phyloP scores from a whole-genome alignment of 2,797 vertebrate species.

The Sphenopsis melanotis region DNA sequence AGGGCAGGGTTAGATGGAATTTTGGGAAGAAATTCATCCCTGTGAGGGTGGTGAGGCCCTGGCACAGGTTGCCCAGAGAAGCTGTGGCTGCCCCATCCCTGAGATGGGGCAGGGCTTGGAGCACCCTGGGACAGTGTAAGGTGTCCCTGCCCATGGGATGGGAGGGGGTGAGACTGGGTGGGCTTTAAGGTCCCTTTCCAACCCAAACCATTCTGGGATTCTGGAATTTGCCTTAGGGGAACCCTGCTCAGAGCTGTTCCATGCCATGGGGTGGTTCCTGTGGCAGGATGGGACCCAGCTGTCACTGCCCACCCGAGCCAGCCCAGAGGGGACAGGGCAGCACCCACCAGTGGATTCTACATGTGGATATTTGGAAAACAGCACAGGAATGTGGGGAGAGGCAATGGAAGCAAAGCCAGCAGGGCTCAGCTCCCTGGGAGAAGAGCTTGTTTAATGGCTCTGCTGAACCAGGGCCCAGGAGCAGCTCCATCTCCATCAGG shows the following conservation, averaged over 20 bases:
- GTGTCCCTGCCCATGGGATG: neutral
- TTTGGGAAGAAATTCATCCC: fast-evolving
- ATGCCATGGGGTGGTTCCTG: fast-evolving
- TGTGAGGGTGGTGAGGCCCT: fast-evolving
- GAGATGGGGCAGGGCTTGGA: fast-evolving
- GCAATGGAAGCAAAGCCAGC: neutral
- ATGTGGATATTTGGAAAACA: neutral
- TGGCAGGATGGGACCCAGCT: neutral
- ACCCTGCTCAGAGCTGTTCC: neutral
- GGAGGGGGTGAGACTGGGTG: fast-evolving
- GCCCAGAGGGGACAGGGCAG: neutral
- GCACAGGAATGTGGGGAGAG: neutral
- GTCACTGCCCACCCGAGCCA: fast-evolving
- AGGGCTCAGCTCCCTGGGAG: neutral
- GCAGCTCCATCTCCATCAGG: neutral
- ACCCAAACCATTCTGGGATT: neutral
- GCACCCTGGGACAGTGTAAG: fast-evolving
- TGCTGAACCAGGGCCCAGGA: neutral
- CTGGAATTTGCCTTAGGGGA: neutral
- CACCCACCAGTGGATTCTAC: neutral
- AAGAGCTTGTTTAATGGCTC: neutral
- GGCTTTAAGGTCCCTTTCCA: neutral
- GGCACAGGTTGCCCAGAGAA: fast-evolving
- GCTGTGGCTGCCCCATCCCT: neutral
- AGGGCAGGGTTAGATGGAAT: fast-evolving